A percentile compares a stretch with the other conserved stretches of the same genome.
phyloP scores from a whole-genome alignment of 2,113 vertebrate genomes.

The Myanophis thanlyinensis region DNA sequence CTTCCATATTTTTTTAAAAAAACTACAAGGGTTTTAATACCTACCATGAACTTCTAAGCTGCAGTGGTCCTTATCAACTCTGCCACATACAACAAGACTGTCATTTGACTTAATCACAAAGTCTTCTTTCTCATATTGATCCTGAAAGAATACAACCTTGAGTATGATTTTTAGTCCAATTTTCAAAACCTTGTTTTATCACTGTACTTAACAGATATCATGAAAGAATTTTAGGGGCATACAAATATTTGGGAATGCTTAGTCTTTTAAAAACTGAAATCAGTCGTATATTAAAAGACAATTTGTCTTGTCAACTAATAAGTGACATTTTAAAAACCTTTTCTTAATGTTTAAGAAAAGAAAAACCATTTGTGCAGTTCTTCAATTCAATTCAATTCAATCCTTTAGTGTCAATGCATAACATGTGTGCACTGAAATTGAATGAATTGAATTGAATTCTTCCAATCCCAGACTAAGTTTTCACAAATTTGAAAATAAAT shows the following conservation, averaged over 20 bases:
- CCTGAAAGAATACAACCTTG: constrained; percentile 65
- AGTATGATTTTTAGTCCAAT: not conserved
- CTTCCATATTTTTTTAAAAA: not conserved
- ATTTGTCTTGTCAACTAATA: not conserved
- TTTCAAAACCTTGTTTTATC: not conserved
- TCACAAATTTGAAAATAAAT: not conserved
- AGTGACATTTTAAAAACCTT: not conserved
- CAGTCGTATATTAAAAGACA: not conserved
- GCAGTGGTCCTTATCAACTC: constrained; percentile 89
- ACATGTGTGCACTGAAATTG: too few relatives aligned
- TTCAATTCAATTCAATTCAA: too few relatives aligned
- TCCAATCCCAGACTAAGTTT: not conserved
- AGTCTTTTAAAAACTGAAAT: not conserved
- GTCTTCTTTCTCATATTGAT: constrained; percentile 95
- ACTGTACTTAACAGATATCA: not conserved
- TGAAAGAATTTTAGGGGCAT: not conserved
- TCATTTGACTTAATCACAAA: constrained; percentile 90
- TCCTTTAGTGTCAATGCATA: too few relatives aligned
- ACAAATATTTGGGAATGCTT: not conserved
- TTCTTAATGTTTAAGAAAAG: not conserved
- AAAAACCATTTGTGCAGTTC: not conserved
- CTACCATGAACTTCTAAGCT: constrained; percentile 89
- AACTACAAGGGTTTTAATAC: constrained; percentile 3
- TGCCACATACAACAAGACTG: constrained; percentile 89
- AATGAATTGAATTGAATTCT: too few relatives aligned